Evolutionary conservation across 1,140 invertebrate genomes (phyloP), one percentile per base, ranked within the genome.

Genomic region (Asobara japonica): DNA sequence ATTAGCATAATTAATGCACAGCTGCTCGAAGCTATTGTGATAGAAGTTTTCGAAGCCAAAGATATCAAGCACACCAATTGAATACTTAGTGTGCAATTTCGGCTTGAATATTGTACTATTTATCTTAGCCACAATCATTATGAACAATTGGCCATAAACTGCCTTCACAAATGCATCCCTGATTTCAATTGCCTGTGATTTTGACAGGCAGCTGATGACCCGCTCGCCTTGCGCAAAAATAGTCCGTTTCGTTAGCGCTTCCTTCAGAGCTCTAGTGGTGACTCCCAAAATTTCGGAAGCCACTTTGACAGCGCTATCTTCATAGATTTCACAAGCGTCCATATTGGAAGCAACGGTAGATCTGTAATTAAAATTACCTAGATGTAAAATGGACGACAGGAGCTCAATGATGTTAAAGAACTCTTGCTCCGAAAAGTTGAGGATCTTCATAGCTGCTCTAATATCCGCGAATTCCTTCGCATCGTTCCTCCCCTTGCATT

Each of bases 1-100:
- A 85, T 98, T 98, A 3, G 97, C 96, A 87, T 96, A 98, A 88
- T 99, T 99, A 74, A 98, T 98, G 84, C 97, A 98, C 33, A 99
- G 89, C 81, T 99, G 97, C 81, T 99, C 97, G 88, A 98, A 98
- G 88, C 95, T 97, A 83, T 98, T 98, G 2, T 90, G 90, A 13
- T 92, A 91, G 83, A 98, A 98, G 83, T 97, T 97, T 90, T 98
- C 97, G 89, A 99, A 98, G 11, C 97, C 97, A 88, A 98, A 98
- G 77, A 98, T 98, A 84, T 99, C 97, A 41, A 98, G 87, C 5
- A 98, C 95, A 8, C 97, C 97, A 73, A 98, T 97, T 0, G 92
- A 93, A 69, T 89, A 91, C 75, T 93, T 90, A 2, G 85, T 85
- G 2, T 89, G 77, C 2, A 76, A 65, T 74, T 91, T 89, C 18